phyloP scores from a whole-genome alignment of 1,140 invertebrate genomes.

The Parasteatoda tepidariorum region DNA sequence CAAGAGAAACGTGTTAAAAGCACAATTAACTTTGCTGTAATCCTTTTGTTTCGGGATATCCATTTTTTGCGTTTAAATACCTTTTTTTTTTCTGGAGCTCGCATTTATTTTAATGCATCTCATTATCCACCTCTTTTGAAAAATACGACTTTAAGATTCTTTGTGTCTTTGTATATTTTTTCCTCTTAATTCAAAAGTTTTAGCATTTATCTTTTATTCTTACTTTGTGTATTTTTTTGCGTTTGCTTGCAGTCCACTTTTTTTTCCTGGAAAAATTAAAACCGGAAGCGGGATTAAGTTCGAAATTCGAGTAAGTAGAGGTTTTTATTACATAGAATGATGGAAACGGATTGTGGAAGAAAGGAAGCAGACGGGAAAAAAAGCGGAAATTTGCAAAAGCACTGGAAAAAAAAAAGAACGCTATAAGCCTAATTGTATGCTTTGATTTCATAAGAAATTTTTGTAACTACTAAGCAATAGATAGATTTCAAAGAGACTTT shows the following conservation, averaged over 20 bases:
- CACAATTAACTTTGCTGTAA: slow-evolving; percentile 49
- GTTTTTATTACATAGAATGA: background rate
- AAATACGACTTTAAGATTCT: background rate
- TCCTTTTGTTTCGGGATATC: slow-evolving; percentile 24
- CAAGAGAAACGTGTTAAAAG: slow-evolving; percentile 51
- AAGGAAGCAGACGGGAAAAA: too few species aligned
- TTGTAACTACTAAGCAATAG: too few species aligned
- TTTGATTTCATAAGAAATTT: background rate
- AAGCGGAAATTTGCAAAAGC: background rate
- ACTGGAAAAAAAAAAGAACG: background rate
- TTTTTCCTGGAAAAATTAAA: background rate
- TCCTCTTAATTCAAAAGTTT: slow-evolving; percentile 23
- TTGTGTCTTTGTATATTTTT: background rate
- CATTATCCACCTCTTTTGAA: slow-evolving; percentile 30
- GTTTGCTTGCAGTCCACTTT: background rate
- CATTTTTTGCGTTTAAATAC: slow-evolving; percentile 3
- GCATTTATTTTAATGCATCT: slow-evolving; percentile 10
- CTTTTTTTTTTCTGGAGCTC: background rate
- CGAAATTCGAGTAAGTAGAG: background rate
- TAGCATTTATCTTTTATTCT: background rate
- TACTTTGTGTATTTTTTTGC: background rate
- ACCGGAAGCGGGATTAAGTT: background rate
- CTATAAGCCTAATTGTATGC: background rate
- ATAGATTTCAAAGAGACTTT: too few species aligned
- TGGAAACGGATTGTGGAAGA: too few species aligned